phyloP scores from a whole-genome alignment of 2,113 vertebrate species.

The Neotoma lepida region DNA sequence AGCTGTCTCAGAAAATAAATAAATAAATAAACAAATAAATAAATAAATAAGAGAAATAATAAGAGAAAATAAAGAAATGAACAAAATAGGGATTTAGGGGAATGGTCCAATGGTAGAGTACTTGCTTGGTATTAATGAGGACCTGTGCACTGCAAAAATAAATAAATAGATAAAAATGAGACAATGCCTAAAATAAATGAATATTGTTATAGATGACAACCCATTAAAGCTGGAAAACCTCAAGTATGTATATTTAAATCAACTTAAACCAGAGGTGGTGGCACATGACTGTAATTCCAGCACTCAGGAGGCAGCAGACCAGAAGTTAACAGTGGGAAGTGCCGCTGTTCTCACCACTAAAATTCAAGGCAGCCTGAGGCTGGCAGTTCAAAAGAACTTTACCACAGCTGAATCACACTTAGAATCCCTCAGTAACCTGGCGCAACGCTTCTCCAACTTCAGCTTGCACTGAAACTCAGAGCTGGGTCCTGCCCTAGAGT shows the following conservation, averaged over 20 bases:
- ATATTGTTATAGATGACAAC: not conserved
- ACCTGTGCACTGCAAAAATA: not conserved
- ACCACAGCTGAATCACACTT: not conserved
- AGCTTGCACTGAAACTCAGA: not conserved
- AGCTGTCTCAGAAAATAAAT: not conserved
- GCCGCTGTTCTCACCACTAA: not conserved
- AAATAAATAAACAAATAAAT: not conserved
- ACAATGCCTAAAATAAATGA: not conserved
- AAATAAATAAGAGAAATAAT: not conserved
- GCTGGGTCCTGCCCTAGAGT: too few species aligned
- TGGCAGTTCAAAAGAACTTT: not conserved
- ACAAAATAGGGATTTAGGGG: not conserved
- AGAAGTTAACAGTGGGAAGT: not conserved
- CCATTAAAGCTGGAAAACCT: not conserved
- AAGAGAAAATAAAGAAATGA: not conserved
- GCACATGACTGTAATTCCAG: not conserved
- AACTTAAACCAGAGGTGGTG: not conserved
- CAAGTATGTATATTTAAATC: not conserved
- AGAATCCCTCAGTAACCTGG: not conserved
- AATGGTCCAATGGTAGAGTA: not conserved
- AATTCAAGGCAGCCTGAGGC: not conserved
- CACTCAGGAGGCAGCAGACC: not conserved
- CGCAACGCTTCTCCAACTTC: not conserved
- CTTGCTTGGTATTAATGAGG: not conserved
- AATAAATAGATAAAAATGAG: not conserved